Base-by-base conservation (phyloP, 2,113 vertebrate genomes). In the Thunnus thynnus region DNA sequence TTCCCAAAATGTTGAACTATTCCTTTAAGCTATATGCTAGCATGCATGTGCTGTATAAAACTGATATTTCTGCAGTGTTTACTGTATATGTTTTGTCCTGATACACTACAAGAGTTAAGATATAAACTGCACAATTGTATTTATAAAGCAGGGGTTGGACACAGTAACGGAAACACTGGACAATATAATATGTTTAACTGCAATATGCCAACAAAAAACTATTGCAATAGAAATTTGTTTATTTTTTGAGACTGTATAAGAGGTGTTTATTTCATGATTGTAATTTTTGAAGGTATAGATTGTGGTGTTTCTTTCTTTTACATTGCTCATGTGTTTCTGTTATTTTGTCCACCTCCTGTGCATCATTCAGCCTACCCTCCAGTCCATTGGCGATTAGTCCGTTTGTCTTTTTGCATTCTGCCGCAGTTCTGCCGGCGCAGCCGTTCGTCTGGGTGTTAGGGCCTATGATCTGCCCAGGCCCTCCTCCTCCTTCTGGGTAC, bases 351-450 rank as follows among this genome's bases (percentile, higher is more conserved):
- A 72, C 41, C 46, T 57, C 7, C 1, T 61, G 58, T 36, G 18
- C 44, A 17, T 25, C 13, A 4, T 27, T 27, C 0, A 16, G 36
- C 91, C 46, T 89, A 98, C 97, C 98, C 94, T 97, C 97, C 0
- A 92, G 78, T 76, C 94, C 95, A 2, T 95, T 95, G 69, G 85
- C 65, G 84, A 94, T 89, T 68, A 94, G 88, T 65, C 94, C 95
- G 7, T 95, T 95, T 74, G 86, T 6, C 94, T 92, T 96, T 88
- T 94, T 95, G 1, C 90, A 65, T 2, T 96, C 96, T 1, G 89
- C 72, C 47, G 70, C 58, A 20, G 91, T 85, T 13, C 78, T 91
- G 25, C 94, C 91, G 64, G 87, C 72, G 79, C 83, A 50, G 0
- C 96, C 91, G 0, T 94, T 90, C 6, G 91, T 83, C 47, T 94